phyloP scores from a whole-genome alignment of 2,888 invertebrate species.

The Lycophotia porphyrea region DNA sequence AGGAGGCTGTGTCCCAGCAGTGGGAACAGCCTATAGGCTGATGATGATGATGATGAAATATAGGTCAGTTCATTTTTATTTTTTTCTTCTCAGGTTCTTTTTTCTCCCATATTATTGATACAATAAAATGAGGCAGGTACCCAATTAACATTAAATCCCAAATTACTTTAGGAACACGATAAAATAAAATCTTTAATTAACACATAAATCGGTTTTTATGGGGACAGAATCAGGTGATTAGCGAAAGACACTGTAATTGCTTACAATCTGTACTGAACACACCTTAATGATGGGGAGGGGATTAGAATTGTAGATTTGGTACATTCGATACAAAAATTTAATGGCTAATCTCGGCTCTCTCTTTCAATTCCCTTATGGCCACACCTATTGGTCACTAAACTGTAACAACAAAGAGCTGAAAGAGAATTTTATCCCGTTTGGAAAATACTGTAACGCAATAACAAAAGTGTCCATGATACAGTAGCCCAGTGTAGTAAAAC shows the following conservation, averaged over 20 bases:
- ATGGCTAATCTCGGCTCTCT: background rate
- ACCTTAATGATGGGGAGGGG: slow-evolving; percentile 29
- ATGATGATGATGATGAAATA: no score
- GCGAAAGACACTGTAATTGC: slow-evolving; percentile 63
- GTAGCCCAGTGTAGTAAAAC: slow-evolving; percentile 1
- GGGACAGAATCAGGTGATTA: slow-evolving; percentile 63
- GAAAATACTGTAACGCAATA: slow-evolving; percentile 9
- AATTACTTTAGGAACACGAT: slow-evolving; percentile 51
- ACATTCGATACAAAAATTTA: slow-evolving; percentile 6
- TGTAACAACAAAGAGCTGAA: slow-evolving; percentile 33
- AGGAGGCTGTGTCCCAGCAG: no score
- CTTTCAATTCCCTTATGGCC: background rate
- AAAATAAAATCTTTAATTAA: slow-evolving; percentile 65
- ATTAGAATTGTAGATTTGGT: slow-evolving; percentile 43
- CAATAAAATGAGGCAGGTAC: slow-evolving; percentile 39
- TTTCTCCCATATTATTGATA: background rate
- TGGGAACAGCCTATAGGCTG: no score
- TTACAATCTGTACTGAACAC: slow-evolving; percentile 45
- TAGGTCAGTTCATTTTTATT: no score
- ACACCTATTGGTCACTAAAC: slow-evolving; percentile 3
- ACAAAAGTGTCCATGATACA: slow-evolving; percentile 5
- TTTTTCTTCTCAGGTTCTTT: background rate
- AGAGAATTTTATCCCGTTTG: slow-evolving; percentile 16
- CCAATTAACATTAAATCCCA: slow-evolving; percentile 44
- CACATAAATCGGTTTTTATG: slow-evolving; percentile 61